These are phyloP conservation scores for Patella pellucida DNA, from an alignment of 2,888 invertebrate species.

Conservation along the genomic window DNA sequence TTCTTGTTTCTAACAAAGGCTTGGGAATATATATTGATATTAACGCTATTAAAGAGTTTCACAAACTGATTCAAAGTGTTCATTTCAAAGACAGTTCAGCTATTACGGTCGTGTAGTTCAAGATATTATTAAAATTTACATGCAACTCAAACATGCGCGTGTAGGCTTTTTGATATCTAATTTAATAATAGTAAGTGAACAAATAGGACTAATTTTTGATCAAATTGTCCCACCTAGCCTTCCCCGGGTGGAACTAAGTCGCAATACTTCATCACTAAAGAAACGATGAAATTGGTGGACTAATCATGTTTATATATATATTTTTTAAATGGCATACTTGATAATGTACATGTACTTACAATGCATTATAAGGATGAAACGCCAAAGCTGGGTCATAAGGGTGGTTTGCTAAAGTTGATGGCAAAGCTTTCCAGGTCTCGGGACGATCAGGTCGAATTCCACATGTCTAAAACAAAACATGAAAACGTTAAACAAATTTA, in stretches of 20 bases:
- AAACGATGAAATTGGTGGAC: no score
- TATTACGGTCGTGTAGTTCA: no score
- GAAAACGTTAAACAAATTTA: background rate
- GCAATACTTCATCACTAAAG: constrained; percentile 6
- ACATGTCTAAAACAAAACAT: background rate
- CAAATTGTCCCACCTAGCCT: constrained; percentile 21
- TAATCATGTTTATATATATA: no score
- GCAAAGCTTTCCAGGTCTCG: constrained; percentile 20
- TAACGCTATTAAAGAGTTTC: no score
- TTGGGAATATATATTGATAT: no score
- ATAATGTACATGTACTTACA: constrained; percentile 49
- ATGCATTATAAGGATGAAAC: constrained; percentile 46
- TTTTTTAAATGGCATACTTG: background rate
- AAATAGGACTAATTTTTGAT: background rate
- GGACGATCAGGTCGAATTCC: constrained; percentile 20
- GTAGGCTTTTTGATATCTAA: no score
- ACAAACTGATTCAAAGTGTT: no score
- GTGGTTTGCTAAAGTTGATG: constrained; percentile 23
- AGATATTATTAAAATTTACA: no score
- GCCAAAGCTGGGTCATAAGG: constrained; percentile 42
- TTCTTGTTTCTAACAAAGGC: no score
- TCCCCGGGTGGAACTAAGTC: constrained; percentile 3
- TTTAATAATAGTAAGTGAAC: no score
- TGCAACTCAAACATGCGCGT: no score
- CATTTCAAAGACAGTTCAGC: no score